Percentiles rank a stretch among this genome's conserved stretches.
phyloP scores from a whole-genome alignment of 2,113 vertebrate species.

The Halichoeres trimaculatus region DNA sequence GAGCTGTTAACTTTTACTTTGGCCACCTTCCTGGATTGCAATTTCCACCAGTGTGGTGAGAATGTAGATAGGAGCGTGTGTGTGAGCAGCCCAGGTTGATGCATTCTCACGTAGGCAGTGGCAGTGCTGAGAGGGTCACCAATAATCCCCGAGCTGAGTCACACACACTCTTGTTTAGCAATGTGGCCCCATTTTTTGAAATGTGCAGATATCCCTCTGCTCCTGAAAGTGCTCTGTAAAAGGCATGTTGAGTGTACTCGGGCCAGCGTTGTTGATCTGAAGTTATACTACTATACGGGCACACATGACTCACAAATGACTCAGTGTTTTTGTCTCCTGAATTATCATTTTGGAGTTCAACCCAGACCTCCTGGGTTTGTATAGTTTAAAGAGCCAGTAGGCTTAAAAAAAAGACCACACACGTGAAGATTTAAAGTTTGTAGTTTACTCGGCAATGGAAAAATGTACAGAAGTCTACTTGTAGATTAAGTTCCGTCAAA shows the following conservation, averaged over 20 bases:
- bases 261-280: conserved; percentile 1
- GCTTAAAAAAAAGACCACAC: conserved; percentile 1
- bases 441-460: background rate
- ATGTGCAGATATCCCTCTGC: background rate
- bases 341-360: no score
- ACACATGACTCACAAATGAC: no score
- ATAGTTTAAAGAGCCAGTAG: background rate
- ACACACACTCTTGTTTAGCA: conserved; percentile 26
- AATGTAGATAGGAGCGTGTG: conserved; percentile 44
- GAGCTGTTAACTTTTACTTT: conserved; percentile 62
- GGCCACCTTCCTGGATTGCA: conserved; percentile 59
- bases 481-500: background rate
- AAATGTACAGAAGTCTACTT: background rate
- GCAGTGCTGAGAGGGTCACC: conserved; percentile 56
- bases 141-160: conserved; percentile 67
- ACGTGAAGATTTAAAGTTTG: background rate
- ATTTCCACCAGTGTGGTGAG: conserved; percentile 57
- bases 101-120: conserved; percentile 78
- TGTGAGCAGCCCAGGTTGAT: conserved; percentile 35
- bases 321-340: no score
- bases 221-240: background rate
- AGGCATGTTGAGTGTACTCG: background rate
- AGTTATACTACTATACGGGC: background rate
- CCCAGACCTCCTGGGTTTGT: background rate
- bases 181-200: conserved; percentile 7